Percentiles rank a stretch among this genome's conserved stretches.
phyloP scores from a whole-genome alignment of 1,140 invertebrate species.

The Nylanderia fulva region DNA sequence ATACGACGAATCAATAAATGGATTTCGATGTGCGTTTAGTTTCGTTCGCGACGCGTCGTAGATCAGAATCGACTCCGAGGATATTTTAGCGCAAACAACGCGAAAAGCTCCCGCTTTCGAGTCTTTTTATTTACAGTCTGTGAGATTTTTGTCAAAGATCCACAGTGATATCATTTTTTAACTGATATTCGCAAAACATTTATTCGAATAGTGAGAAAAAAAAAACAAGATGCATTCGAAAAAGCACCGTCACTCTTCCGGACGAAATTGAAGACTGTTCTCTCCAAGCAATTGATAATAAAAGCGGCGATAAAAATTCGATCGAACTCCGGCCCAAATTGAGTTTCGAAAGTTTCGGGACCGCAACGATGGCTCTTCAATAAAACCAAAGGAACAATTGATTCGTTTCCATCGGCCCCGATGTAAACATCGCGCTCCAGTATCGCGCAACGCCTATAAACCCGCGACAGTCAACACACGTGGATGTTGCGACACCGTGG shows the following conservation, averaged over 20 bases:
- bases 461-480: not conserved
- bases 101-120: not conserved
- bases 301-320: not conserved
- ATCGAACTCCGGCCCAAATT: not conserved
- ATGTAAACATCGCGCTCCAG: slow-evolving; percentile 4
- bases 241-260: too few species aligned
- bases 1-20: slow-evolving; percentile 49
- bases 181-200: slow-evolving; percentile 9
- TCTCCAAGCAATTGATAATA: not conserved
- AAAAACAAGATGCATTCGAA: too few species aligned
- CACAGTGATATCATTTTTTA: too few species aligned
- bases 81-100: not conserved
- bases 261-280: not conserved
- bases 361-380: not conserved
- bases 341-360: not conserved
- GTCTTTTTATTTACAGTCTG: not conserved
- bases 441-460: slow-evolving; percentile 32
- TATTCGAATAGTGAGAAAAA: not conserved
- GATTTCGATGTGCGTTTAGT: slow-evolving; percentile 3
- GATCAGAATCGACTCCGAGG: not conserved
- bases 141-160: too few species aligned
- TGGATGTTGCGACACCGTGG: not conserved
- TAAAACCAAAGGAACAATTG: slow-evolving; percentile 2
- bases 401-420: slow-evolving; percentile 30
- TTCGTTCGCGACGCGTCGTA: slow-evolving; percentile 14